Base-by-base conservation (phyloP, 2,113 vertebrate species). In the Ailurus styani region DNA sequence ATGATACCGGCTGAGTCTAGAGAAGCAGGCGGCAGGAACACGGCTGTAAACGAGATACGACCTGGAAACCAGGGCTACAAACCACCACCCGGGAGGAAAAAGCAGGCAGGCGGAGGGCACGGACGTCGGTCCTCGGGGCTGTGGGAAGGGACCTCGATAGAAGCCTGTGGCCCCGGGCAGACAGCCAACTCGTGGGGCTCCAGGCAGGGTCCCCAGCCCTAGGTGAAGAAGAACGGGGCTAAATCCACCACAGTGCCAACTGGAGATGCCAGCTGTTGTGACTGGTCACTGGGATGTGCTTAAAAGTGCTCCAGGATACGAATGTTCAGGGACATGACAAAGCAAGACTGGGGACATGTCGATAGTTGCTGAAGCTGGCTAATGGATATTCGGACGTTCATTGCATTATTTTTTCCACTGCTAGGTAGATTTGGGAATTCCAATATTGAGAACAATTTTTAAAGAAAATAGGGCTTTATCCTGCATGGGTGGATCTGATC, bases 181-280 rank as follows among this genome's bases (percentile, higher is more conserved):
- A 25, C 0, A 0, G 27, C 4, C 3, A 62, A 60, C 34, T 55
- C 6, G 0, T 4, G 17, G 73, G 23, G 2, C 27, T 68, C 29
- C 34, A 0, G 1, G 34, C 54, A 70, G 23, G 6, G 27, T 17
- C 52, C 50, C 18, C 73, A 66, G 73, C 34, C 64, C 57, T 31
- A 12, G 3, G 0, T 34, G 27, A 52, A 57, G 64, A 70, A 21
- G 12, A 82, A 72, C 0, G 4, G 73, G 25, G 23, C 45, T 34
- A 25, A 21, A 18, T 82, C 18, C 2, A 1, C 47, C 34, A 34
- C 47, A 34, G 0, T 1, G n/a, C 29, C 29, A 89, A 52, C 89
- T 7, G 81, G 50, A 79, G 15, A 64, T 11, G 34, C 60, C 52
- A 42, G 34, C 27, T 7, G 55, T 91, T 40, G 31, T 15, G 66